Percentiles rank a stretch among this genome's conserved stretches.
phyloP scores from a whole-genome alignment of 2,113 vertebrate species.

The Epinephelus moara region DNA sequence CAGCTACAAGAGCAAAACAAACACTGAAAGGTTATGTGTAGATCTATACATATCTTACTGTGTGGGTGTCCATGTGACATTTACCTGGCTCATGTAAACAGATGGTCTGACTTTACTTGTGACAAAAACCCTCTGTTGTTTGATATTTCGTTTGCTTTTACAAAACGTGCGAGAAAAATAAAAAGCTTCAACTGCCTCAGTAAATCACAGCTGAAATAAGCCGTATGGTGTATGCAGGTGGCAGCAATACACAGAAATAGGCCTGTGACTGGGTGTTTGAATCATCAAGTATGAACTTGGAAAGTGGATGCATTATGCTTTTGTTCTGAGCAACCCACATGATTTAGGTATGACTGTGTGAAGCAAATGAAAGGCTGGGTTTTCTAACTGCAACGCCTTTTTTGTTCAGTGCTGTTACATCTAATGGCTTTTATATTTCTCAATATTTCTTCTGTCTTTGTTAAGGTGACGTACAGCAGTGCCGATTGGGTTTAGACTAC shows the following conservation, averaged over 20 bases:
- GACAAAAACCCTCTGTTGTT: not conserved
- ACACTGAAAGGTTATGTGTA: conserved; percentile 34
- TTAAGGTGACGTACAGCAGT: not conserved
- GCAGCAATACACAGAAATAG: not conserved
- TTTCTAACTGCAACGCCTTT: not conserved
- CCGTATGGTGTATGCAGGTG: not conserved
- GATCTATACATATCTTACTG: conserved; percentile 6
- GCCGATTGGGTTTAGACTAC: conserved; percentile 3
- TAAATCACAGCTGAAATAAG: not conserved
- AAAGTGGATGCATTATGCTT: not conserved
- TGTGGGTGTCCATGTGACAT: conserved; percentile 28
- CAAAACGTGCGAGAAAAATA: not conserved
- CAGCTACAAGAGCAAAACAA: conserved; percentile 27
- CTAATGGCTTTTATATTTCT: not conserved
- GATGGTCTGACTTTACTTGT: not conserved
- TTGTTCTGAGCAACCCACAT: not conserved
- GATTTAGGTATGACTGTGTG: not conserved
- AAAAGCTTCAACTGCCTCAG: not conserved
- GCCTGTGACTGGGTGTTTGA: not conserved
- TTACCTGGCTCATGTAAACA: conserved; percentile 13
- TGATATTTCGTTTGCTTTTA: not conserved
- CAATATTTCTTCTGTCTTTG: not conserved
- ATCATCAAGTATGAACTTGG: not conserved
- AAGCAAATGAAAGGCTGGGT: not conserved
- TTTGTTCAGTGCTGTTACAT: not conserved